Conservation (phyloP, 2,797 vertebrate genomes). For the Rallus crepitans region DNA sequence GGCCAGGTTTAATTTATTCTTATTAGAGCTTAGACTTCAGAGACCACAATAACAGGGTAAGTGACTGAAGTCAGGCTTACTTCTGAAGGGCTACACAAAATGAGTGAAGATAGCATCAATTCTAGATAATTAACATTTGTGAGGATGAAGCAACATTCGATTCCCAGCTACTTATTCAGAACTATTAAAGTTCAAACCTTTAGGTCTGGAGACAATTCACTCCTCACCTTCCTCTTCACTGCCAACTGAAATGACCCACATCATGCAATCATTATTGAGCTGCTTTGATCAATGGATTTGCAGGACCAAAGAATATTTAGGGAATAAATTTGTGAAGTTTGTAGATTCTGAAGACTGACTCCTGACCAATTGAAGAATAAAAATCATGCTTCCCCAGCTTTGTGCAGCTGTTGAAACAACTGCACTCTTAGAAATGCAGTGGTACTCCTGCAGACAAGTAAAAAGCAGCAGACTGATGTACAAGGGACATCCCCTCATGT, state of each 20-base stretch:
- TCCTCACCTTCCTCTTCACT: background rate
- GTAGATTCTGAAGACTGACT: background rate
- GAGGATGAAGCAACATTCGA: background rate
- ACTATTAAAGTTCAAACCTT: background rate
- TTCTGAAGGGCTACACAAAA: background rate
- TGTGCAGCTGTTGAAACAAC: background rate
- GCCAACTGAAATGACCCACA: rapidly evolving
- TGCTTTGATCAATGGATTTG: background rate
- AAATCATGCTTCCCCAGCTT: background rate
- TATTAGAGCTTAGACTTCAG: background rate
- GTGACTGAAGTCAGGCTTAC: background rate
- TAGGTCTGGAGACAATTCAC: background rate
- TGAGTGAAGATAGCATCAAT: background rate
- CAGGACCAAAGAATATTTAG: background rate
- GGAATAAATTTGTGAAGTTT: background rate
- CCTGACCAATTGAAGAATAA: background rate
- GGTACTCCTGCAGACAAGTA: background rate
- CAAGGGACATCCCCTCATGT: background rate
- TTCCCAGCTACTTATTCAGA: background rate
- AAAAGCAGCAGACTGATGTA: slow-evolving; percentile 1
- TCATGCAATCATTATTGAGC: background rate
- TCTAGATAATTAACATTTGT: background rate
- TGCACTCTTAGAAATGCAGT: background rate
- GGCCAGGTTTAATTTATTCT: slow-evolving; percentile 5
- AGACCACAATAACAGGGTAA: background rate